Evolutionary conservation across 2,113 vertebrate genomes (phyloP), one percentile per base, ranked within the genome.

Genomic region (Echinops telfairi): DNA sequence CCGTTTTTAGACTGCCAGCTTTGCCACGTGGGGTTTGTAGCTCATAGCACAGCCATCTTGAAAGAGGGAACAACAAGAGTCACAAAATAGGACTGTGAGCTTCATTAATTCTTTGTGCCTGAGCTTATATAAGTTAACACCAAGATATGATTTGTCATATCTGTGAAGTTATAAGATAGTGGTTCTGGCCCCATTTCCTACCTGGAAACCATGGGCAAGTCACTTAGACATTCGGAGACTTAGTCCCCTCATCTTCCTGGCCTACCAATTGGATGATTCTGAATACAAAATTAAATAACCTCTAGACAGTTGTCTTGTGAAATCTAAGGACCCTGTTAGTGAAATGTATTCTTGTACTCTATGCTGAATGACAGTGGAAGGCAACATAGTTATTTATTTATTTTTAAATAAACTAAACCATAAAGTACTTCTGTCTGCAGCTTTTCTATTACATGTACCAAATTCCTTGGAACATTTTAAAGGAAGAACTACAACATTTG

Each of bases 401-500:
- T 66, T 68, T 84, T 81, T 93, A 70, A 25, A 11, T 31, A 38
- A 92, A 33, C 77, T 60, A 70, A 88, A 91, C 81, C 27, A 14
- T n/a, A 81, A 71, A 43, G 43, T 85, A 88, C 29, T n/a, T 76
- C 8, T 81, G 85, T 90, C 78, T 71, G 40, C n/a, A 58, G 17
- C 19, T 62, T 62, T 19, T 6, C 36, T 2, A 78, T 94, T 83
- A 82, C 1, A 84, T 90, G 57, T 85, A 76, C 1, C 58, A 83
- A 76, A 83, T 73, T 60, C 33, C 6, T 81, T 86, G 82, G 53
- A 19, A 87, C 36, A 71, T 14, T 89, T 95, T 62, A 33, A 95
- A 91, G 66, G 60, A 4, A 76, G 29, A 53, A 85, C 36, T 58
- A 70, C 73, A 88, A 92, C 70, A 8, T 47, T 95, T 96, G 86